Evolutionary conservation across 37 sponge, comb jelly and placozoan genomes (phyloP), one percentile per base, ranked within the genome.

Genomic region (Ephydatia muelleri): DNA sequence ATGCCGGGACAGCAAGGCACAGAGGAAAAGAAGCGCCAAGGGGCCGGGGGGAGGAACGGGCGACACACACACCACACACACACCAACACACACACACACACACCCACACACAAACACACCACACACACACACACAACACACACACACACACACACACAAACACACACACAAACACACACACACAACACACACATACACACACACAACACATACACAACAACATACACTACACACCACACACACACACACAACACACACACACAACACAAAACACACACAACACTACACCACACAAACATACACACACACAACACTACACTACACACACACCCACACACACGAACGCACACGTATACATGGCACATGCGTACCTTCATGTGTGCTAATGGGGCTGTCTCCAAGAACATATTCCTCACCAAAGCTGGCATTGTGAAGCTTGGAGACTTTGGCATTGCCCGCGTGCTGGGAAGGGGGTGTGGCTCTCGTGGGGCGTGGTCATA

Each of bases 391-490:
- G 34, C 31, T 3, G 25, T 4, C 34, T 31, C 75, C 6, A 65
- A 97, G 93, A 98, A 98, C 65, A 96, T 98, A 30, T 98, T 98
- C 75, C 92, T 98, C 71, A 97, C 87, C 25, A 85, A 81, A 80
- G 77, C 77, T 49, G 92, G 95, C 23, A 89, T 94, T 0, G 75
- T 94, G 29, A 98, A 98, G 49, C 79, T 98, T 57, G 98, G 98
- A 9, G 98, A 98, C 72, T 98, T 98, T 87, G 98, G 98, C 23
- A 98, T 98, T 73, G 92, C 98, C 25, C 57, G 83, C 29, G 97
- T 96, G 25, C 87, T 96, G 6, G 95, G 86, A 40, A 93, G 86
- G 91, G n/a, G 32, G 43, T 76, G 12, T 25, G 19, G 14, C 21
- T 22, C 14, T 65, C 19, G 12, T n/a, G 12, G 13, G 16, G 12